phyloP scores from a whole-genome alignment of 2,888 invertebrate species.

The Nebria brevicollis region DNA sequence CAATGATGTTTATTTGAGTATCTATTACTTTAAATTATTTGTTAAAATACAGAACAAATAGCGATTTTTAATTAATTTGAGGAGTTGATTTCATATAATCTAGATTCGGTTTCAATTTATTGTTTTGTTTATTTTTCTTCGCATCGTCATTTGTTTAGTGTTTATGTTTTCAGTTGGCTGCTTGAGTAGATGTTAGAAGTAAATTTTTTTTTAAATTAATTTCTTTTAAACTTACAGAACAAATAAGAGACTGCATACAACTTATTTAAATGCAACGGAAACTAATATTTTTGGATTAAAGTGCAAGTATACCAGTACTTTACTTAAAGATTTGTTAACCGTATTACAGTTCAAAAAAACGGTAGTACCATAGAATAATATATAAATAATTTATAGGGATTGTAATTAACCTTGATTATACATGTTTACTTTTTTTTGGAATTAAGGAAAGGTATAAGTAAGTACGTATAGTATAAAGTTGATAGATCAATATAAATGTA shows the following conservation, averaged over 20 bases:
- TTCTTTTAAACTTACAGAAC: slow-evolving; percentile 8
- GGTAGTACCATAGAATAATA: too few relatives aligned
- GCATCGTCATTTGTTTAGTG: background rate
- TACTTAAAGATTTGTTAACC: background rate
- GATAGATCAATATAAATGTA: background rate
- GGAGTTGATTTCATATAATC: too few relatives aligned
- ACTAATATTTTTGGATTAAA: background rate
- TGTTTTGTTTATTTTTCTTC: too few relatives aligned
- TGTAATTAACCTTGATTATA: too few relatives aligned
- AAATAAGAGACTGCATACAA: slow-evolving; percentile 2
- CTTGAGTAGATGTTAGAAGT: background rate
- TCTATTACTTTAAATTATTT: too few relatives aligned
- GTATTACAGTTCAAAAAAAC: background rate
- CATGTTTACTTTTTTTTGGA: too few relatives aligned
- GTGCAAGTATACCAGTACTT: background rate
- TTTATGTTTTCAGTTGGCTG: background rate
- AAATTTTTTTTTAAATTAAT: slow-evolving; percentile 30
- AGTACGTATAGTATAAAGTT: background rate
- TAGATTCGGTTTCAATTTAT: too few relatives aligned
- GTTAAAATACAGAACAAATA: too few relatives aligned
- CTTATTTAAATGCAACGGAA: slow-evolving; percentile 3
- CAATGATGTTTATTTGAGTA: too few relatives aligned
- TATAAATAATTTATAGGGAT: too few relatives aligned
- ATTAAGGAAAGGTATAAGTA: too few relatives aligned
- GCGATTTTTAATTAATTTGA: too few relatives aligned